Evolutionary conservation across 2,888 invertebrate species (phyloP), one percentile per base, ranked within the genome.

Genomic region (Drosophila macrospina): DNA sequence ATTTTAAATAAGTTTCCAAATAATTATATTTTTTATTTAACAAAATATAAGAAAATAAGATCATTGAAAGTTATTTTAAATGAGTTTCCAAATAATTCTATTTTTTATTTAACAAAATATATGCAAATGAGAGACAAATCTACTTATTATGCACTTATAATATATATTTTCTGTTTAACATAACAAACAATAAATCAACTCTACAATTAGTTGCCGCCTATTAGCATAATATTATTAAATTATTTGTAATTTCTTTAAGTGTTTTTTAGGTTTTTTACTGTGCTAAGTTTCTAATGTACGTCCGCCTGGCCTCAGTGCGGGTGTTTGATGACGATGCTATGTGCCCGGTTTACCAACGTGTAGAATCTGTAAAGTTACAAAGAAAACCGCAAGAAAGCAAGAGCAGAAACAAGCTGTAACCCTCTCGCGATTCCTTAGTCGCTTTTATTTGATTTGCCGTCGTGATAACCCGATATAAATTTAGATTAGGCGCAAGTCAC

Each of bases 391-490:
- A 57, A 32, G 50, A 28, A 55, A 39, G 13, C 6, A 20, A 32
- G 8, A 51, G 16, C 34, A 39, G 24, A 55, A 57, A 24, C n/a
- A 20, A 20, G 20, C 15, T 42, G 32, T 20, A 55, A 47, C 11
- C 28, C 44, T 34, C 26, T 16, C 30, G n/a, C 62, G 39, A 57
- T 54, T 57, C 7, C 26, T 45, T 54, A 48, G 54, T 36, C 39
- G 42, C 44, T 64, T 65, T 80, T 56, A 15, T 63, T 75, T 67
- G 45, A 55, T 42, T 48, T 59, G 37, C 60, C 39, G 69, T 62
- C 77, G 68, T 67, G 61, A 70, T 80, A 74, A 69, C 60, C 77
- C 70, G 51, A 80, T 54, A 80, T 82, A 80, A 80, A 86, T 82
- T 77, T 73, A 61, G 68, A 69, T 82, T 80, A 74, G 69, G 64